Evolutionary conservation across 2,797 vertebrate genomes (phyloP).

Genomic region (Cryptoprocta ferox): DNA sequence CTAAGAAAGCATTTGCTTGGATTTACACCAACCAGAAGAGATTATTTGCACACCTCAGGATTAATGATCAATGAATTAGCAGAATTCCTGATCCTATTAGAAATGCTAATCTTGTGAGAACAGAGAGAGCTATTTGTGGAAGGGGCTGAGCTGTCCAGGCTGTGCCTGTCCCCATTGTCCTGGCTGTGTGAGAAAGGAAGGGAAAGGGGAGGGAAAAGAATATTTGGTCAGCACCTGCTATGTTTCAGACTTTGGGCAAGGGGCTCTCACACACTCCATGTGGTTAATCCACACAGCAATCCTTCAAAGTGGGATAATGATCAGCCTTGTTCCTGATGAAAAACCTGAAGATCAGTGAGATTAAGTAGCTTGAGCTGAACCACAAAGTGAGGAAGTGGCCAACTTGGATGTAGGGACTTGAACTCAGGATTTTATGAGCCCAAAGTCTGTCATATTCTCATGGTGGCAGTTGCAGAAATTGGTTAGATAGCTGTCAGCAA

Average conservation of each 20-base stretch:
- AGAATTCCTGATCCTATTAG: slow-evolving; percentile 62
- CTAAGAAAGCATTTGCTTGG: slow-evolving; percentile 44
- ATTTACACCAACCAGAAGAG: slow-evolving; percentile 26
- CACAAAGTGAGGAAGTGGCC: background rate
- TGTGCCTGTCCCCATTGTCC: background rate
- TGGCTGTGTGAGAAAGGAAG: background rate
- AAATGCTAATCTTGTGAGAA: slow-evolving; percentile 60
- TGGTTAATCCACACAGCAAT: background rate
- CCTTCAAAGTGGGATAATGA: background rate
- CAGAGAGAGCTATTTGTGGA: background rate
- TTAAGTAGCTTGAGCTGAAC: background rate
- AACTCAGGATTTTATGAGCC: slow-evolving; percentile 55
- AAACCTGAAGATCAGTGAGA: background rate
- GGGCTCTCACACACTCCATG: background rate
- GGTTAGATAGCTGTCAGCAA: background rate
- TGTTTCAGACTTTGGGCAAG: background rate
- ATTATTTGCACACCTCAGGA: slow-evolving; percentile 30
- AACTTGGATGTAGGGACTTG: background rate
- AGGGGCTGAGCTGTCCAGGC: background rate
- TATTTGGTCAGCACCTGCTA: background rate
- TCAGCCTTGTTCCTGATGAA: background rate
- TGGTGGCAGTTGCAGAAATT: background rate
- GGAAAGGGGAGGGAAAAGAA: too few relatives aligned
- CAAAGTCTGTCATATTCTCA: background rate
- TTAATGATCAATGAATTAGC: slow-evolving; percentile 63